A percentile compares a stretch with the other conserved stretches of the same genome.
Conservation (phyloP, 2,888 invertebrate species). For the Lasioglossum villosulum region DNA sequence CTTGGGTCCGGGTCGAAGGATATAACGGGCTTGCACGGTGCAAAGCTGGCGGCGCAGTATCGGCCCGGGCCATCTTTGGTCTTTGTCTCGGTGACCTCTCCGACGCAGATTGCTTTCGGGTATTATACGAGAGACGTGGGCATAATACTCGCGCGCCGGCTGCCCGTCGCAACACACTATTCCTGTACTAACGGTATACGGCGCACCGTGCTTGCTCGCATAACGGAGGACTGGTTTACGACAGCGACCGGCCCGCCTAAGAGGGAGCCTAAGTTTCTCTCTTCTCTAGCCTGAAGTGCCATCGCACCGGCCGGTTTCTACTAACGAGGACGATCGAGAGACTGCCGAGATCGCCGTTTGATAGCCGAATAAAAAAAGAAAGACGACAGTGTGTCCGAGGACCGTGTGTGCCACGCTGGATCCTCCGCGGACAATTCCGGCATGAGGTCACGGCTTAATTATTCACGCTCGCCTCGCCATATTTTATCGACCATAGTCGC, state of each 20-base stretch:
- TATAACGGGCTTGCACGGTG: conserved; percentile 44
- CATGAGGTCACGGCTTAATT: conserved; percentile 58
- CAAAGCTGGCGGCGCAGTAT: conserved; percentile 50
- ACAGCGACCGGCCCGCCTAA: conserved; percentile 21
- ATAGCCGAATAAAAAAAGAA: conserved; percentile 27
- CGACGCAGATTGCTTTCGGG: conserved; percentile 65
- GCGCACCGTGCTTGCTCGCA: conserved; percentile 41
- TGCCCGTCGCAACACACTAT: conserved; percentile 57
- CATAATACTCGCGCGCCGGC: conserved; percentile 61
- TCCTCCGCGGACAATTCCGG: conserved; percentile 34
- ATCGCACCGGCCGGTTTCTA: conserved; percentile 44
- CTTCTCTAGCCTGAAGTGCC: conserved; percentile 34
- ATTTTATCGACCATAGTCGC: conserved; percentile 45
- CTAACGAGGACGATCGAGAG: conserved; percentile 59
- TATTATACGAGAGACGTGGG: conserved; percentile 68
- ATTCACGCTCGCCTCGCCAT: conserved; percentile 45
- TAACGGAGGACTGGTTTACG: conserved; percentile 66
- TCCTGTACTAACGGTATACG: conserved; percentile 66
- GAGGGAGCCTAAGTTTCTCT: conserved; percentile 44
- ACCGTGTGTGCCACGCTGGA: conserved; percentile 10
- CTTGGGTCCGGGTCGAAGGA: conserved; percentile 13
- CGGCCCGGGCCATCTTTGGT: conserved; percentile 67
- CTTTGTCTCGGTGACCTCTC: conserved; percentile 71
- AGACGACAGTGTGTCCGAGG: background rate
- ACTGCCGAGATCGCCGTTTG: conserved; percentile 46